A percentile compares a stretch with the other conserved stretches of the same genome.
Evolutionary conservation across 2,888 invertebrate species (phyloP).

Genomic region (Scaptomyza tumidula): DNA sequence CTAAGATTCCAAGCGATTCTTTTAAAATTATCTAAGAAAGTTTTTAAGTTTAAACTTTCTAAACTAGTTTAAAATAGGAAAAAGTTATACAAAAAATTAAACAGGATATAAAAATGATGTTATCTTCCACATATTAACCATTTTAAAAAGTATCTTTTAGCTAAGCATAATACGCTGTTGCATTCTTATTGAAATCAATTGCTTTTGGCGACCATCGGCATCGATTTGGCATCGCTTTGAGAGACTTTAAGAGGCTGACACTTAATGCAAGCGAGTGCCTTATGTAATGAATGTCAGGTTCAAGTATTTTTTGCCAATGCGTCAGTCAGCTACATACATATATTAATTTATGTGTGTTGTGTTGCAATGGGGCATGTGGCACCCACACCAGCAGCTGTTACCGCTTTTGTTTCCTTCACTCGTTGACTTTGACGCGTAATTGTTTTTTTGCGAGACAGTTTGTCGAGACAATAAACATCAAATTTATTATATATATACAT

Average conservation of each 20-base stretch:
- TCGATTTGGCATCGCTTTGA: constrained; percentile 50
- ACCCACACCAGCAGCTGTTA: constrained; percentile 61
- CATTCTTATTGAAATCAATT: constrained; percentile 45
- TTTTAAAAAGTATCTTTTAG: constrained; percentile 29
- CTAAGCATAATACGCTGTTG: not conserved
- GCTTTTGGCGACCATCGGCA: constrained; percentile 38
- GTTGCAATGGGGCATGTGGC: constrained; percentile 41
- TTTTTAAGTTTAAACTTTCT: too few species aligned
- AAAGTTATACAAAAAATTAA: too few species aligned
- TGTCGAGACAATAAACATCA: constrained; percentile 61
- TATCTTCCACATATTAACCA: too few species aligned
- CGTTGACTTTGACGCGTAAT: constrained; percentile 62
- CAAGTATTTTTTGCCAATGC: constrained; percentile 64
- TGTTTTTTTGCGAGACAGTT: not conserved
- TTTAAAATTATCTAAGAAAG: too few species aligned
- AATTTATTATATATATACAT: constrained; percentile 26
- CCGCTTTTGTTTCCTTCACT: constrained; percentile 3
- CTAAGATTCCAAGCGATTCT: too few species aligned
- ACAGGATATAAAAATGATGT: too few species aligned
- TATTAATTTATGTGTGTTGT: constrained; percentile 5
- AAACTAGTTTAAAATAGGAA: too few species aligned
- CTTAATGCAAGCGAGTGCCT: constrained; percentile 35
- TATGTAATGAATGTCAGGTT: constrained; percentile 72
- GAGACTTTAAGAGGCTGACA: constrained; percentile 61
- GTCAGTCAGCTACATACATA: constrained; percentile 30